Evolutionary conservation across 1,140 invertebrate species (phyloP).

Genomic region (Camponotus floridanus): DNA sequence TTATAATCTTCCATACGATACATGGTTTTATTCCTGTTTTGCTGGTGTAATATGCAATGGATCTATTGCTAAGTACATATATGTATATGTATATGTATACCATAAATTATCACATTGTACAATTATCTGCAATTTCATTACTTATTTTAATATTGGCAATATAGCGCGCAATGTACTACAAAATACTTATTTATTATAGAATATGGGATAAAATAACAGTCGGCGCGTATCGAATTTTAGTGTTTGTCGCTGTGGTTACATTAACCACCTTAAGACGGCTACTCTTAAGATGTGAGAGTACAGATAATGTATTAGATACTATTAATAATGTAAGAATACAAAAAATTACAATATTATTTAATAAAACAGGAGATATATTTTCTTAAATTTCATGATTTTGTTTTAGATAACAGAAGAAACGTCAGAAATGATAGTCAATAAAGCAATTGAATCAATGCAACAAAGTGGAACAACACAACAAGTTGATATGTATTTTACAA

Average conservation of each 20-base stretch:
- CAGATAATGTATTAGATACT: constrained; percentile 88
- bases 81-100: background rate
- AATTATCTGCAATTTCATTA: constrained; percentile 6
- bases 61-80: constrained; percentile 90
- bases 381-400: constrained; percentile 54
- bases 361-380: background rate
- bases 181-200: constrained; percentile 85
- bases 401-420: constrained; percentile 92
- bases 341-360: background rate
- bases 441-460: constrained; percentile 93
- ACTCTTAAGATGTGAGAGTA: constrained; percentile 88
- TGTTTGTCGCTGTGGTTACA: constrained; percentile 92
- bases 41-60: constrained; percentile 92
- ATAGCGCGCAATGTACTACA: constrained; percentile 16
- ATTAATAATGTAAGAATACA: constrained; percentile 88
- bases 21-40: constrained; percentile 94
- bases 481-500: constrained; percentile 68
- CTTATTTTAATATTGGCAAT: constrained; percentile 34
- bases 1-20: constrained; percentile 88
- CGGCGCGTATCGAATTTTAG: constrained; percentile 93
- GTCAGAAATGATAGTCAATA: constrained; percentile 91
- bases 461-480: constrained; percentile 85
- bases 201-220: constrained; percentile 96
- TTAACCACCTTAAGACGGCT: constrained; percentile 90
- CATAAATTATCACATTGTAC: constrained; percentile 1